These are phyloP conservation scores for Dromius quadrimaculatus DNA, from an alignment of 2,888 invertebrate genomes.

Conservation along the genomic window DNA sequence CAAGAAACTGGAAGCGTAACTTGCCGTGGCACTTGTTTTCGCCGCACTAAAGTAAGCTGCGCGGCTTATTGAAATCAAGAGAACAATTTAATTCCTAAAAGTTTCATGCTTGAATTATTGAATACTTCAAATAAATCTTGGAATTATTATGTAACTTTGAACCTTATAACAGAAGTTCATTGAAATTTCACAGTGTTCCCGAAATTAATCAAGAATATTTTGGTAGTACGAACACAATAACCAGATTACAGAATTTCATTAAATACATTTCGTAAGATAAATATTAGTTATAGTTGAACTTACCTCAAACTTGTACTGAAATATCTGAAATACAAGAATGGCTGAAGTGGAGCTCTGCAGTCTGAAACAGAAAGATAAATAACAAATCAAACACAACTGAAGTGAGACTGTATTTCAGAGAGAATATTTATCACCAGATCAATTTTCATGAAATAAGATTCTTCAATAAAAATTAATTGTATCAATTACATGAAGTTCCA, in stretches of 20 bases:
- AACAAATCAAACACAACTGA: neutral
- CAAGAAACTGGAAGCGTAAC: no score
- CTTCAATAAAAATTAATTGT: no score
- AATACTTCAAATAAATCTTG: slow-evolving; percentile 46
- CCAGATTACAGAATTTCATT: slow-evolving; percentile 60
- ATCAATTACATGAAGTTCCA: no score
- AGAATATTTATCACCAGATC: no score
- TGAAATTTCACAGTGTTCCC: slow-evolving; percentile 49
- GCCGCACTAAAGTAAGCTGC: no score
- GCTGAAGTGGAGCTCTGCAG: neutral
- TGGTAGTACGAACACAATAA: slow-evolving; percentile 40
- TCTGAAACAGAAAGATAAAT: slow-evolving; percentile 21
- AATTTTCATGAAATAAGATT: no score
- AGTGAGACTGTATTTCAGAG: no score
- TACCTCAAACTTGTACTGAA: neutral
- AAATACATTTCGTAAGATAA: slow-evolving; percentile 62
- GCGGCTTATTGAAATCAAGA: no score
- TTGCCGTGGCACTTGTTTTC: no score
- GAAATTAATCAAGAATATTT: slow-evolving; percentile 46
- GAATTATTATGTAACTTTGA: slow-evolving; percentile 46
- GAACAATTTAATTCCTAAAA: no score
- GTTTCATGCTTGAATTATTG: slow-evolving; percentile 38
- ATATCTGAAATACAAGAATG: neutral
- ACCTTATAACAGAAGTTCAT: slow-evolving; percentile 36
- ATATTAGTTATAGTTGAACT: slow-evolving; percentile 57